phyloP scores from a whole-genome alignment of 1,140 invertebrate genomes.

The Cepaea nemoralis region DNA sequence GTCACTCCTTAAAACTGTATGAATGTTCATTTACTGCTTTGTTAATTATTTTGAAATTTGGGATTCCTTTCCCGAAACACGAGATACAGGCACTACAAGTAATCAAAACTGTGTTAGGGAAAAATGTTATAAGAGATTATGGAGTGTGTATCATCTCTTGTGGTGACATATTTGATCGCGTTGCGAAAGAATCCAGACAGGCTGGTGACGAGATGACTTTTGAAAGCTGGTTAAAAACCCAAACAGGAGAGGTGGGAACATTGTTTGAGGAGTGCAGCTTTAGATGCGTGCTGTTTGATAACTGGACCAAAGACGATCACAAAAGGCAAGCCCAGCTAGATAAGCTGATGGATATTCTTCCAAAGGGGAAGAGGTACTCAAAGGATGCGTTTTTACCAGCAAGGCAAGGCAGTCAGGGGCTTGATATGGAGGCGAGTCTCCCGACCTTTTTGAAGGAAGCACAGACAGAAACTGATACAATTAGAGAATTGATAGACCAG shows the following conservation, averaged over 20 bases:
- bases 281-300: not conserved
- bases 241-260: not conserved
- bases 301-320: not conserved
- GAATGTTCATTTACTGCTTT: not conserved
- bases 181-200: not conserved
- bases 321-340: not conserved
- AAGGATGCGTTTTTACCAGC: not conserved
- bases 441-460: not conserved
- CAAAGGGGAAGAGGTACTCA: not conserved
- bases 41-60: slow-evolving; percentile 21
- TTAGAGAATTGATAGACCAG: not conserved
- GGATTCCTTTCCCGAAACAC: not conserved
- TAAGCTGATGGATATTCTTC: not conserved
- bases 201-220: not conserved
- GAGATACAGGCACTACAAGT: not conserved
- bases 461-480: not conserved
- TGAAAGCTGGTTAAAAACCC: not conserved
- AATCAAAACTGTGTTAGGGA: not conserved
- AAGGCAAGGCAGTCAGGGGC: not conserved
- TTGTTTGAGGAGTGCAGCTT: not conserved
- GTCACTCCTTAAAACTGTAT: not conserved
- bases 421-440: not conserved
- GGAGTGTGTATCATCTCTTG: not conserved
- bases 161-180: slow-evolving; percentile 1
- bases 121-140: slow-evolving; percentile 10